Evolutionary conservation across 2,797 vertebrate species (phyloP), one percentile per base, ranked within the genome.

Genomic region (Pipistrellus kuhlii): DNA sequence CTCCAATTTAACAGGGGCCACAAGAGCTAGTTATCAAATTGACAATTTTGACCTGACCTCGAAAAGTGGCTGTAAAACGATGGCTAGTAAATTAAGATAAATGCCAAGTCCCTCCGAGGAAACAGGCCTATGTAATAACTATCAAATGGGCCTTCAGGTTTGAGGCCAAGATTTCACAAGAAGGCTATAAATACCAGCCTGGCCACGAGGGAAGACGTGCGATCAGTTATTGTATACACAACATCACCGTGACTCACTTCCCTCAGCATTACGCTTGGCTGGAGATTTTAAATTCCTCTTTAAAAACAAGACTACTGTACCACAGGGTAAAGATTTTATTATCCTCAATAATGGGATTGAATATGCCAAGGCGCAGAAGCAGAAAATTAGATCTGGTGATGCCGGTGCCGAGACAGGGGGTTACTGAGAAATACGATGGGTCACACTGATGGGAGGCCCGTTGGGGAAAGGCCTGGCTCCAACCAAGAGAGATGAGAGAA

Each of bases 1-100:
- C 97, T 97, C 96, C 96, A 85, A 85, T 97, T 97, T 97, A 97
- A 98, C 96, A 97, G 92, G 90, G 97, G 95, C 72, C 97, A 97
- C 12, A 0, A 0, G 85, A 96, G 88, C 96, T 97, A 96, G 96
- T 97, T 98, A 98, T 97, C 97, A 97, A 98, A 97, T 96, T 97
- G 96, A 96, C 94, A 97, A 92, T 97, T 96, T 97, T 97, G 97
- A 97, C 96, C 96, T 97, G 96, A 92, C 92, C 92, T 97, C 97
- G 91, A 89, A 96, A 97, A 97, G 94, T 93, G 93, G 89, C 96
- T 97, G 64, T 97, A 97, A 98, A 98, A 97, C 32, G 71, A 84
- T 96, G 91, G 94, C 95, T 94, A 94, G 92, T 94, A 97, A 98
- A 97, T 97, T 88, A 96, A 97, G 93, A 97, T 96, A 93, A 97